A percentile compares a stretch with the other conserved stretches of the same genome.
Evolutionary conservation across 2,888 invertebrate genomes (phyloP).

Genomic region (Plusia festucae): DNA sequence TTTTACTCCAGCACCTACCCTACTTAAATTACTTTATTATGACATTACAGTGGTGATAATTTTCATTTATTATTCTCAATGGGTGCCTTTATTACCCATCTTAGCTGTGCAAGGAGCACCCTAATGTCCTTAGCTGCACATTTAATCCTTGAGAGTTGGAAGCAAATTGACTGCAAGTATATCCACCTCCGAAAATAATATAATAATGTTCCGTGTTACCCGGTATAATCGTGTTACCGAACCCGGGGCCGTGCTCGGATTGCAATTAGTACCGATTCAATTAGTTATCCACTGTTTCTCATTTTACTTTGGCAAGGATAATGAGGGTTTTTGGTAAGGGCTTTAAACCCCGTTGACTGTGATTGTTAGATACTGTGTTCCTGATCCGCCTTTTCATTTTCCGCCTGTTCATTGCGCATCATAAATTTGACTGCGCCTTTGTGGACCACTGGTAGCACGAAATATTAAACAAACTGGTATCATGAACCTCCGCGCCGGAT

Average conservation of each 20-base stretch:
- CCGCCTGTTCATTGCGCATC: conserved; percentile 34
- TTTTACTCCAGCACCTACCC: background rate
- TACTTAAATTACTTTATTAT: background rate
- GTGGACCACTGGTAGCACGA: conserved; percentile 21
- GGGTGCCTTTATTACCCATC: conserved; percentile 9
- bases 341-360: conserved; percentile 25
- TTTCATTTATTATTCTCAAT: conserved; percentile 4
- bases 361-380: conserved; percentile 23
- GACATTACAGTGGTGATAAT: background rate
- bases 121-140: conserved; percentile 25
- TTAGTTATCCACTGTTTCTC: conserved; percentile 56
- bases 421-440: conserved; percentile 40
- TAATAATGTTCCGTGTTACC: conserved; percentile 48
- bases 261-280: conserved; percentile 61
- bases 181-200: conserved; percentile 50
- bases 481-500: background rate
- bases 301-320: conserved; percentile 48
- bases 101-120: conserved; percentile 13
- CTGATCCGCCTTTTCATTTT: conserved; percentile 42
- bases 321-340: conserved; percentile 41
- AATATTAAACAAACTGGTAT: conserved; percentile 1
- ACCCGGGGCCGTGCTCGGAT: conserved; percentile 44
- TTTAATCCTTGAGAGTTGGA: conserved; percentile 25
- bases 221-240: conserved; percentile 49
- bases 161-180: conserved; percentile 43